phyloP scores from a whole-genome alignment of 2,113 vertebrate species.

The Talpa occidentalis region DNA sequence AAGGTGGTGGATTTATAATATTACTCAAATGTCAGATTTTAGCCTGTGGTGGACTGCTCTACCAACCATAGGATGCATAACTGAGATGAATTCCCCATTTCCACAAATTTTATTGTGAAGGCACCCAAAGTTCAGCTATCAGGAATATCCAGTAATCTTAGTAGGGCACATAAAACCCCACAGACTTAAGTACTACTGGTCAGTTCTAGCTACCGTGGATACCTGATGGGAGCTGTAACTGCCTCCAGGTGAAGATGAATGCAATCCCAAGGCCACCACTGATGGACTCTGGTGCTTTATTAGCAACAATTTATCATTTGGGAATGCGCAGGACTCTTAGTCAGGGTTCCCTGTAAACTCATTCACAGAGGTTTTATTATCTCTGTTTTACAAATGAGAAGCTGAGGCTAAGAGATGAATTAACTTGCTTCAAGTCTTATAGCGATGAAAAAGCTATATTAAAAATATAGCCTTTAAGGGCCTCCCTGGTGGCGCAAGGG shows the following conservation, averaged over 20 bases:
- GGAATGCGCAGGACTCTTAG: not conserved
- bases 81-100: not conserved
- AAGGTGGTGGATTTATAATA: slow-evolving; percentile 21
- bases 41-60: not conserved
- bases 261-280: not conserved
- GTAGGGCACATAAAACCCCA: not conserved
- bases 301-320: not conserved
- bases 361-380: not conserved
- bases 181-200: not conserved
- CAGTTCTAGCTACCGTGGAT: not conserved
- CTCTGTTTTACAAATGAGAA: not conserved
- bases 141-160: not conserved
- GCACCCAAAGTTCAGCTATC: not conserved
- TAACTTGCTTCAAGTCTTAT: slow-evolving; percentile 19
- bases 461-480: no score
- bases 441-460: not conserved
- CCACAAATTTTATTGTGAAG: not conserved
- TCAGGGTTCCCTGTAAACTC: not conserved
- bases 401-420: not conserved
- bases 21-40: not conserved
- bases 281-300: not conserved
- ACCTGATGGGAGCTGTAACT: not conserved
- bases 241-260: not conserved
- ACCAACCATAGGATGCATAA: not conserved
- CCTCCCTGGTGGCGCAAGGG: no score